phyloP scores from a whole-genome alignment of 2,797 vertebrate species.

The Podarcis lilfordi region DNA sequence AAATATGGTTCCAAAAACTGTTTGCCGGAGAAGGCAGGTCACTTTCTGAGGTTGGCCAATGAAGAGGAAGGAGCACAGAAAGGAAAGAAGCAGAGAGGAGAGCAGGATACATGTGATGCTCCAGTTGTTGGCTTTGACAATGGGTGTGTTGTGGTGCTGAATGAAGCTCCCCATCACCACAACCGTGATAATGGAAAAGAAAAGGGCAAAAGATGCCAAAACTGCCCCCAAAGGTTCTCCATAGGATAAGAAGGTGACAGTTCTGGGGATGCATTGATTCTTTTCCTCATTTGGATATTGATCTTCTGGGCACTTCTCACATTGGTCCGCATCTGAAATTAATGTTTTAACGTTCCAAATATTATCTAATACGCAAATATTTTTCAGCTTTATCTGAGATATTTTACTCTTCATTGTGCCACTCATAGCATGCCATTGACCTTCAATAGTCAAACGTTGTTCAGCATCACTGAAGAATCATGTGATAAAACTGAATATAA shows the following conservation, averaged over 20 bases:
- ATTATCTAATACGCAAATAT: no score
- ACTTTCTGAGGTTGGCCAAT: neutral
- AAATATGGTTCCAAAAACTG: neutral
- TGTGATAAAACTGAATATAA: no score
- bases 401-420: no score
- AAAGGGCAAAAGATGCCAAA: neutral
- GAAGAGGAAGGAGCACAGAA: neutral
- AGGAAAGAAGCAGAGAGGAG: neutral
- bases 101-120: neutral
- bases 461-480: no score
- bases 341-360: neutral
- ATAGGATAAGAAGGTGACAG: neutral
- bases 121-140: slow-evolving; percentile 12
- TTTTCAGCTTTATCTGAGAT: no score
- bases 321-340: neutral
- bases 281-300: neutral
- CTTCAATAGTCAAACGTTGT: no score
- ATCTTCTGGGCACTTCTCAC: neutral
- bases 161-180: neutral
- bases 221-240: neutral
- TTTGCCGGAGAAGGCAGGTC: neutral
- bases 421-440: no score
- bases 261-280: neutral
- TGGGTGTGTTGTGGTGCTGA: neutral
- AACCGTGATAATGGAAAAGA: neutral